These are phyloP conservation scores for Strongylocentrotus purpuratus DNA, from an alignment of 35 echinoderm and acorn worm species.

Conservation along the genomic window DNA sequence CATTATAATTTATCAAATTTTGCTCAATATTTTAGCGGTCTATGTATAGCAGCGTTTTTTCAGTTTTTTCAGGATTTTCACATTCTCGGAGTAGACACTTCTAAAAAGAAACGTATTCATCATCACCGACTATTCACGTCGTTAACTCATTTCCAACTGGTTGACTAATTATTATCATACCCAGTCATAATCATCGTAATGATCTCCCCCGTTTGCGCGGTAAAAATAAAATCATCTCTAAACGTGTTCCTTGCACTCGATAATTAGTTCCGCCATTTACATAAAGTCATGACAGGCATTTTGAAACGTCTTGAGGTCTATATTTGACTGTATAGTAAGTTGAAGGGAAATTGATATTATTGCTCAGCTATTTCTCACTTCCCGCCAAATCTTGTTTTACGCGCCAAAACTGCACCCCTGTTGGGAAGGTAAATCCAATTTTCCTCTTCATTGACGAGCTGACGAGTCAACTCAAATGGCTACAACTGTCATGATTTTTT, in stretches of 20 bases:
- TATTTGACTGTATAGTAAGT: neutral
- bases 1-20: no score
- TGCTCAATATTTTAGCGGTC: no score
- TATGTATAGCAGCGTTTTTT: no score
- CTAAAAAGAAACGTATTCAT: neutral
- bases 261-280: slow-evolving; percentile 1
- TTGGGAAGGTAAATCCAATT: neutral
- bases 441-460: neutral
- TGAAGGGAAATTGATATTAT: slow-evolving; percentile 42
- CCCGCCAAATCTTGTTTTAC: slow-evolving; percentile 27
- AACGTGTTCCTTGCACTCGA: neutral
- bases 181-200: neutral
- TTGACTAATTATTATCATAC: neutral
- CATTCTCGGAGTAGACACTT: neutral
- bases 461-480: no score
- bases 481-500: no score
- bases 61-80: no score
- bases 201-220: slow-evolving; percentile 46
- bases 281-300: neutral
- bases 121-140: neutral
- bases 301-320: neutral
- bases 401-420: slow-evolving; percentile 4
- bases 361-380: slow-evolving; percentile 24
- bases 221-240: neutral
- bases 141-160: slow-evolving; percentile 21